Base-by-base conservation (phyloP, 2,888 invertebrate species). In the Sminthurides aquaticus region DNA sequence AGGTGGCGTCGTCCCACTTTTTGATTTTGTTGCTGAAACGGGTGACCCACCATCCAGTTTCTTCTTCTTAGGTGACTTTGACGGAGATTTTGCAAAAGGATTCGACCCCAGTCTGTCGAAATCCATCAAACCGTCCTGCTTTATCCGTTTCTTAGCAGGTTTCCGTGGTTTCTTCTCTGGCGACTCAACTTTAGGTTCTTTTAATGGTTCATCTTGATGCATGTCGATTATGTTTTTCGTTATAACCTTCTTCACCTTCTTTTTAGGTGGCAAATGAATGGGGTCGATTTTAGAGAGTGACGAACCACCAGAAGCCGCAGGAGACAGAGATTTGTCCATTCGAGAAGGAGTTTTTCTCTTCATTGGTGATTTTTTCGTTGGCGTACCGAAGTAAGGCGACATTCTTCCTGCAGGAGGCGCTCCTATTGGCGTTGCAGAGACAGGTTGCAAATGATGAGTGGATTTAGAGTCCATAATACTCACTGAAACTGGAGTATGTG, bases 141-240 rank as follows among this genome's bases (percentile, higher is more conserved):
- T 64, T 18, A 57, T 59, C 54, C 27, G 25, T n/a, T 58, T 64
- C 24, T 55, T 60, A 18, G 59, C 52, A 25, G 58, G 58, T 34
- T 59, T 64, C 52, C 60, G 29, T 20, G 60, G 55, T 28, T 61
- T 65, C 28, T 61, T 61, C 48, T 60, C 52, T 18, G 59, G 28
- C 15, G 26, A 27, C 5, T 22, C 26, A 25, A 24, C 20, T 52
- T 1, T 1, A 28, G 34, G 28, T 25, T 27, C 57, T 60, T 64
- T 56, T 8, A 15, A 29, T 34, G 57, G n/a, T 28, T 52, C 57
- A 34, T 60, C 48, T 28, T 49, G 29, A 27, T 61, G 55, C 5
- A 54, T 49, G 24, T 66, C 65, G 18, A 68, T 60, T 15, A 66
- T 62, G 34, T 65, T 66, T 57, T 67, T 67, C 27, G 60, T 67